Percentiles rank a stretch among this genome's conserved stretches.
phyloP scores from a whole-genome alignment of 2,888 invertebrate species.

The Agrochola lota region DNA sequence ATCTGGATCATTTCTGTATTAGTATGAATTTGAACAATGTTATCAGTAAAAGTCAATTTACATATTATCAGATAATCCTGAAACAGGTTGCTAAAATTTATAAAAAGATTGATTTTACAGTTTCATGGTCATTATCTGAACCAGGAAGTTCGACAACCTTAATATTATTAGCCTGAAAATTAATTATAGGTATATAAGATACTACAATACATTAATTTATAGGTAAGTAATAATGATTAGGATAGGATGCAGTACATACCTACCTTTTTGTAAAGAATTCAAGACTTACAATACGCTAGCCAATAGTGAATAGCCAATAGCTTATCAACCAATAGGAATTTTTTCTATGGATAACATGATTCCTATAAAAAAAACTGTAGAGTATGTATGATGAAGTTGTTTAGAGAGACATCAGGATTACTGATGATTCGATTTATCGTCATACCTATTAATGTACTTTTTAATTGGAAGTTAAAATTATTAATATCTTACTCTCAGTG shows the following conservation, averaged over 20 bases:
- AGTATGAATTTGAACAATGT: constrained; percentile 15
- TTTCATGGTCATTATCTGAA: constrained; percentile 6
- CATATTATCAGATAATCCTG: constrained; percentile 12
- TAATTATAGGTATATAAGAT: not conserved
- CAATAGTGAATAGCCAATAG: too few relatives aligned
- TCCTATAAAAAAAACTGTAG: not conserved
- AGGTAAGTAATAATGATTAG: not conserved
- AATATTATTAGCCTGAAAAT: not conserved
- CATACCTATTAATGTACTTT: constrained; percentile 7
- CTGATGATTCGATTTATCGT: constrained; percentile 11
- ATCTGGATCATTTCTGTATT: constrained; percentile 35
- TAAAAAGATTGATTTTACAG: not conserved
- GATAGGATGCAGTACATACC: not conserved
- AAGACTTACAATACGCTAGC: not conserved
- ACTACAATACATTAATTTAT: not conserved
- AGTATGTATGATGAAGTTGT: not conserved
- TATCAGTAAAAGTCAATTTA: constrained; percentile 33
- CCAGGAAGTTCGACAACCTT: not conserved
- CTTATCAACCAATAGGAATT: not conserved
- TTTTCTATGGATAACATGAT: not conserved
- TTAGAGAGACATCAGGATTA: constrained; percentile 1
- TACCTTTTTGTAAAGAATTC: not conserved
- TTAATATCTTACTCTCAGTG: not conserved
- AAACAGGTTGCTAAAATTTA: not conserved
- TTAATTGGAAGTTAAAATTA: not conserved